phyloP scores from a whole-genome alignment of 1,140 invertebrate genomes.

The Cylas formicarius region DNA sequence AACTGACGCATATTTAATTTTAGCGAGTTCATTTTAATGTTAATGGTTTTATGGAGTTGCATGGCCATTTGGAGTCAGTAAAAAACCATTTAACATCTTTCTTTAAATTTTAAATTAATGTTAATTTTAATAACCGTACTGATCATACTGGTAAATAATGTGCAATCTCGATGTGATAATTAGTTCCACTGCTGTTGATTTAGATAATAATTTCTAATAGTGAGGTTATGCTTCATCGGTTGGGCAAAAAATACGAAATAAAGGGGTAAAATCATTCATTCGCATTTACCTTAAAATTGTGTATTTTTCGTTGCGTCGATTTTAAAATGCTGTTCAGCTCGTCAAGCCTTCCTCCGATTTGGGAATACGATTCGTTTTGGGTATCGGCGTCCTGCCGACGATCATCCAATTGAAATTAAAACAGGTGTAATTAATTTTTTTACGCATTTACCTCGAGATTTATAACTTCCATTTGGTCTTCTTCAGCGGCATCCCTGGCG shows the following conservation, averaged over 20 bases:
- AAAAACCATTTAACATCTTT: too few relatives aligned
- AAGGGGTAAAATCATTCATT: not conserved
- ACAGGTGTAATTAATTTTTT: not conserved
- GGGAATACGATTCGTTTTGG: constrained; percentile 63
- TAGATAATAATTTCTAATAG: too few relatives aligned
- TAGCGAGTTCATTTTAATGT: too few relatives aligned
- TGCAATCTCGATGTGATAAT: not conserved
- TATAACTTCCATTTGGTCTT: constrained; percentile 42
- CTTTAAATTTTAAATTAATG: not conserved
- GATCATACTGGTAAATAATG: constrained; percentile 1
- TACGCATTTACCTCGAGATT: constrained; percentile 29
- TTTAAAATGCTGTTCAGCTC: constrained; percentile 73
- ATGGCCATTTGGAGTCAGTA: too few relatives aligned
- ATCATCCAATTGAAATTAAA: constrained; percentile 7
- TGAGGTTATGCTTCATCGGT: too few relatives aligned
- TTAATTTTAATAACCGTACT: not conserved
- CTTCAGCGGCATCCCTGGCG: constrained; percentile 34
- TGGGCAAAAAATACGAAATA: not conserved
- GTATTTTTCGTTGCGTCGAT: constrained; percentile 79
- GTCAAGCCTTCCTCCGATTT: constrained; percentile 67
- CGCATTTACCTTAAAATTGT: constrained; percentile 68
- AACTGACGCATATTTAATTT: too few relatives aligned
- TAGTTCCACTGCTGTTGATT: too few relatives aligned
- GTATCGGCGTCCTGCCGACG: constrained; percentile 55
- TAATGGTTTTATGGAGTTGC: too few relatives aligned